phyloP scores from a whole-genome alignment of 2,113 vertebrate genomes.

The Petrocephalus zakoni region DNA sequence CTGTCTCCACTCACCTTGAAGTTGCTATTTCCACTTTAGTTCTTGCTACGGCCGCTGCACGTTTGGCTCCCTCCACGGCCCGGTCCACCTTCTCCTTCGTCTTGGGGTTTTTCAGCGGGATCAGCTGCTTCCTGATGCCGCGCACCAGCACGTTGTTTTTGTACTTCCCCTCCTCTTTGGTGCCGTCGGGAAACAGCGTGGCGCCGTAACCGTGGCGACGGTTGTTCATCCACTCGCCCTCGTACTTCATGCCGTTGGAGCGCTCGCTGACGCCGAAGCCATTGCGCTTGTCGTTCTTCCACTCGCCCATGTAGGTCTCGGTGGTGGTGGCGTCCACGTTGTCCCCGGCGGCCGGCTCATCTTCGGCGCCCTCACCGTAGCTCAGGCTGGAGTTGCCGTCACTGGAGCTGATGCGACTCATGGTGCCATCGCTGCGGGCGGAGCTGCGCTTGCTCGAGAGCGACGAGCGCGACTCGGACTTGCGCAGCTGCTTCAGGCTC shows the following conservation, averaged over 20 bases:
- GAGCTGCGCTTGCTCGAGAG: constrained; percentile 96
- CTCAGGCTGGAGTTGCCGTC: constrained; percentile 92
- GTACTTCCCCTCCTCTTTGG: constrained; percentile 90
- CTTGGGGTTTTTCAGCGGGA: constrained; percentile 87
- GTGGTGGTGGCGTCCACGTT: constrained; percentile 92
- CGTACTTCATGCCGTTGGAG: constrained; percentile 91
- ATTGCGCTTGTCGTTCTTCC: constrained; percentile 90
- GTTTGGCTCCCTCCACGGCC: constrained; percentile 81
- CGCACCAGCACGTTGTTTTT: constrained; percentile 90
- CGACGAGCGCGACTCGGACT: constrained; percentile 88
- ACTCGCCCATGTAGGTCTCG: constrained; percentile 89
- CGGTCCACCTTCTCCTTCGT: constrained; percentile 92
- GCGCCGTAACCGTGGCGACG: constrained; percentile 90
- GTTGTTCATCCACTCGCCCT: constrained; percentile 91
- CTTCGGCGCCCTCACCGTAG: constrained; percentile 79
- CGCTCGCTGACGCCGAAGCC: constrained; percentile 91
- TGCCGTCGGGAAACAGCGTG: constrained; percentile 85
- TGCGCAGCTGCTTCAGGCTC: constrained; percentile 81
- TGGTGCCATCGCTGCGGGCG: constrained; percentile 80
- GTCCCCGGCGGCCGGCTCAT: constrained; percentile 77
- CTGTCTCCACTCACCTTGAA: constrained; percentile 70
- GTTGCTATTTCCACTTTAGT: constrained; percentile 96
- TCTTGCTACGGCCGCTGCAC: constrained; percentile 84
- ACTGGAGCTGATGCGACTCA: constrained; percentile 92
- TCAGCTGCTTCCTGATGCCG: constrained; percentile 86